Conservation (phyloP, 2,113 vertebrate genomes). For the Phainopepla nitens region DNA sequence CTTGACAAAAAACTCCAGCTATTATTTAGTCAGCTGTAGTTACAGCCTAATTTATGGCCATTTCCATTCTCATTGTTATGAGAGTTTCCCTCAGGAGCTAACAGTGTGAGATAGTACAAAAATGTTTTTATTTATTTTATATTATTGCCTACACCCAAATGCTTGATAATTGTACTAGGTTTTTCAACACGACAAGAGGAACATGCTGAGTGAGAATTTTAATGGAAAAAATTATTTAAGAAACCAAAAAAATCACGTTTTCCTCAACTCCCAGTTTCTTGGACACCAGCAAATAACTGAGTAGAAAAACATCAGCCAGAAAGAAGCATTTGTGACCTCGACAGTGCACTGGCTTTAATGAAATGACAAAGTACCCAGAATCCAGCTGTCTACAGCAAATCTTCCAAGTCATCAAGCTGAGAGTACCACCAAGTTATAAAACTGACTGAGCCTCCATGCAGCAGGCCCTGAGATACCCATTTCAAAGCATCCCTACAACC, state of each 20-base stretch:
- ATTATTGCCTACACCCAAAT: background rate
- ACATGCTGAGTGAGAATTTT: background rate
- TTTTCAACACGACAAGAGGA: background rate
- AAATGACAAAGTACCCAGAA: background rate
- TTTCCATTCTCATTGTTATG: constrained; percentile 15
- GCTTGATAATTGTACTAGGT: background rate
- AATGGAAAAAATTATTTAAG: background rate
- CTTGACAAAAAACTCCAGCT: background rate
- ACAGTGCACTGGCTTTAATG: background rate
- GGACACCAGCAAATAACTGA: background rate
- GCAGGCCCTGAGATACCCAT: background rate
- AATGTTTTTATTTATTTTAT: constrained; percentile 3
- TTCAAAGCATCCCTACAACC: background rate
- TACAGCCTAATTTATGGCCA: constrained; percentile 3
- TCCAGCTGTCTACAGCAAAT: background rate
- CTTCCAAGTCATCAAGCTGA: background rate
- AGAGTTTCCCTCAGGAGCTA: constrained; percentile 12
- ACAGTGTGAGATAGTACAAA: constrained; percentile 25
- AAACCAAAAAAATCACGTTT: background rate
- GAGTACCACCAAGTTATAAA: background rate
- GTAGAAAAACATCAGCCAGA: background rate
- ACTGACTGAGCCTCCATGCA: background rate
- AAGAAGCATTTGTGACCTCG: background rate
- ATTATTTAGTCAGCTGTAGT: constrained; percentile 45
- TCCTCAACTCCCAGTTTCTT: background rate